Evolutionary conservation across 2,888 invertebrate species (phyloP).

Genomic region (Chironomus riparius): DNA sequence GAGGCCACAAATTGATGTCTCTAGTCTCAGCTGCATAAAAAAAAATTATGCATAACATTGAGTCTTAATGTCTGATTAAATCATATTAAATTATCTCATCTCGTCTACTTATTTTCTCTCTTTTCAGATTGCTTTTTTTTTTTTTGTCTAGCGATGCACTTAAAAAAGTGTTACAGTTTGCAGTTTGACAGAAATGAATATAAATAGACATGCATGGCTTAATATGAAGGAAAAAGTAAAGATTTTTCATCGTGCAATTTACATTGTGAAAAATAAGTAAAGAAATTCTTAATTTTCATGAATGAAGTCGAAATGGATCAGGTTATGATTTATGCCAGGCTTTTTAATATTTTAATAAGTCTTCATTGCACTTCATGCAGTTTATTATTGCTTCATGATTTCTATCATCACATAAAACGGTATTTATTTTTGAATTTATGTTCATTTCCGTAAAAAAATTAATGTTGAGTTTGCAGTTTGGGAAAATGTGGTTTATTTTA

Average conservation of each 20-base stretch:
- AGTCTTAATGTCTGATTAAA: not conserved
- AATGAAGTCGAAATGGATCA: not conserved
- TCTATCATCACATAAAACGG: too few relatives aligned
- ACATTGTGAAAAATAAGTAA: not conserved
- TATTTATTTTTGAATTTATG: too few relatives aligned
- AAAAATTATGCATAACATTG: not conserved
- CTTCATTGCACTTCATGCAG: too few relatives aligned
- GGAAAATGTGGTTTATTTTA: too few relatives aligned
- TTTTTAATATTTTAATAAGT: too few relatives aligned
- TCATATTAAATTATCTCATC: not conserved
- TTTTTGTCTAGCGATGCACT: not conserved
- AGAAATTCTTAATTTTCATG: not conserved
- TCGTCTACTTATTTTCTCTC: not conserved
- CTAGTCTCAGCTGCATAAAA: too few relatives aligned
- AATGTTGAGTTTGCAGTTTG: too few relatives aligned
- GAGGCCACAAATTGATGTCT: not conserved
- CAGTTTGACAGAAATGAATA: not conserved
- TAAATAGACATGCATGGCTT: not conserved
- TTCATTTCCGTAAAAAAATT: too few relatives aligned
- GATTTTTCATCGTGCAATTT: not conserved
- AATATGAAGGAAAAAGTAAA: not conserved
- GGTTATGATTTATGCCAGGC: not conserved
- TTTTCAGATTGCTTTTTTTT: too few relatives aligned
- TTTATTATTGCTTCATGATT: too few relatives aligned
- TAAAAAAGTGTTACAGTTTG: not conserved